Conservation (phyloP, 2,888 invertebrate species). For the Pasiphila rectangulata region DNA sequence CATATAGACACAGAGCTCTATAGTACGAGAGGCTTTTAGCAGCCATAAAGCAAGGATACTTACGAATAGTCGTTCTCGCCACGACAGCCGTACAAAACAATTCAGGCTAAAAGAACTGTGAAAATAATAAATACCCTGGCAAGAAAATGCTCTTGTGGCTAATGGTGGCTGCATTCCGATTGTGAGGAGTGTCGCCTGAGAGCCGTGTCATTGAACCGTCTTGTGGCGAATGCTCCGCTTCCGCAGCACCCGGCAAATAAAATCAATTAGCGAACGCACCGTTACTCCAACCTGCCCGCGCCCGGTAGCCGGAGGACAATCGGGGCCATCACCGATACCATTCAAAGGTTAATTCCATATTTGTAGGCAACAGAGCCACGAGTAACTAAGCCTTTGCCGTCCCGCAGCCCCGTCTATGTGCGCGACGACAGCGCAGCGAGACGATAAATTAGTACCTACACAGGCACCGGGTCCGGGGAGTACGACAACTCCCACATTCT, state of each 20-base stretch:
- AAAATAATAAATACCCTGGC: slow-evolving; percentile 42
- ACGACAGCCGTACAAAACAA: slow-evolving; percentile 15
- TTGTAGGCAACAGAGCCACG: slow-evolving; percentile 9
- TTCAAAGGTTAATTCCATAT: slow-evolving; percentile 19
- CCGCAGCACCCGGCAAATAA: slow-evolving; percentile 60
- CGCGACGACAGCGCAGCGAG: slow-evolving; percentile 19
- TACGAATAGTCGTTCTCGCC: neutral
- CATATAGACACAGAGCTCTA: no score
- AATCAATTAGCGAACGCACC: slow-evolving; percentile 60
- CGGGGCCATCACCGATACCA: slow-evolving; percentile 17
- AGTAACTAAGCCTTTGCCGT: slow-evolving; percentile 12
- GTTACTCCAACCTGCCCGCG: slow-evolving; percentile 40
- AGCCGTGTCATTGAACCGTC: slow-evolving; percentile 69
- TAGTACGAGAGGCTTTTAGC: neutral
- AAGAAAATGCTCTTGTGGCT: slow-evolving; percentile 41
- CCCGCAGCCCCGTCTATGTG: slow-evolving; percentile 15
- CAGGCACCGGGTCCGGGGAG: slow-evolving; percentile 22
- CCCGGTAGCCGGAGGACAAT: slow-evolving; percentile 22
- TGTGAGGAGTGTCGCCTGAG: slow-evolving; percentile 50
- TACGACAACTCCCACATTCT: slow-evolving; percentile 39
- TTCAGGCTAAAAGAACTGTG: slow-evolving; percentile 37
- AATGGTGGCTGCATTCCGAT: slow-evolving; percentile 61
- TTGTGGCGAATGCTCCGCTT: slow-evolving; percentile 61
- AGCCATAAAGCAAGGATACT: neutral
- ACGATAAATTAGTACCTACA: slow-evolving; percentile 34